Conservation (phyloP, 2,113 vertebrate species). For the Leiothrix lutea region DNA sequence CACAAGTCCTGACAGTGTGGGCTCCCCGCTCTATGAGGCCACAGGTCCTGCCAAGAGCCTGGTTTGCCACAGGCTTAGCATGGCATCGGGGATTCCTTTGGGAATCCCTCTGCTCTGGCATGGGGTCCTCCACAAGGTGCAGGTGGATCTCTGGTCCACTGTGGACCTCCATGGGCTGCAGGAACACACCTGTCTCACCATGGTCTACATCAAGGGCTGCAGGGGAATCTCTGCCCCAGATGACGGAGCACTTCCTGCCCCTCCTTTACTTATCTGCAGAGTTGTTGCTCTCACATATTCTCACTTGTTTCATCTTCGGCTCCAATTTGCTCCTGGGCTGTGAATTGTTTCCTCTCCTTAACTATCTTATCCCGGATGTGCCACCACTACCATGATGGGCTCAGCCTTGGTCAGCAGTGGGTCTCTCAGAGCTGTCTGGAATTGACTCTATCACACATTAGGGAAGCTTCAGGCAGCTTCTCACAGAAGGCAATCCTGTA, state of each 20-base stretch:
- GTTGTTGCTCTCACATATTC: neutral
- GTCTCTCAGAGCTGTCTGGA: fast-evolving
- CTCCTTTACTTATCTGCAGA: neutral
- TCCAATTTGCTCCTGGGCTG: neutral
- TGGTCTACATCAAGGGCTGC: neutral
- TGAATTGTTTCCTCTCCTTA: too few species aligned
- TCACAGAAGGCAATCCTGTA: neutral
- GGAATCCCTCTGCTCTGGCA: neutral
- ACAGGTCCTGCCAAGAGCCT: neutral
- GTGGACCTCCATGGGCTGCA: fast-evolving
- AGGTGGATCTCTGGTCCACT: neutral
- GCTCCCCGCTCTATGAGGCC: too few species aligned
- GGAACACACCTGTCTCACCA: too few species aligned
- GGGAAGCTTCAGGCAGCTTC: neutral
- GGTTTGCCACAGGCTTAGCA: neutral
- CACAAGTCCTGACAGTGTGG: neutral
- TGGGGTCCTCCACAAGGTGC: neutral
- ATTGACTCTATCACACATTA: fast-evolving
- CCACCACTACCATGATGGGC: too few species aligned
- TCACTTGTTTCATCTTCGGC: neutral
- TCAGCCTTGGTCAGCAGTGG: neutral
- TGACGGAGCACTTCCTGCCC: neutral
- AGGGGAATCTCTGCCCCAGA: neutral
- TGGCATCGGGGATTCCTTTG: fast-evolving
- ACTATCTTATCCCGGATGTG: too few species aligned